Conservation (phyloP, 2,888 invertebrate genomes). For the Calliopum simillimum region DNA sequence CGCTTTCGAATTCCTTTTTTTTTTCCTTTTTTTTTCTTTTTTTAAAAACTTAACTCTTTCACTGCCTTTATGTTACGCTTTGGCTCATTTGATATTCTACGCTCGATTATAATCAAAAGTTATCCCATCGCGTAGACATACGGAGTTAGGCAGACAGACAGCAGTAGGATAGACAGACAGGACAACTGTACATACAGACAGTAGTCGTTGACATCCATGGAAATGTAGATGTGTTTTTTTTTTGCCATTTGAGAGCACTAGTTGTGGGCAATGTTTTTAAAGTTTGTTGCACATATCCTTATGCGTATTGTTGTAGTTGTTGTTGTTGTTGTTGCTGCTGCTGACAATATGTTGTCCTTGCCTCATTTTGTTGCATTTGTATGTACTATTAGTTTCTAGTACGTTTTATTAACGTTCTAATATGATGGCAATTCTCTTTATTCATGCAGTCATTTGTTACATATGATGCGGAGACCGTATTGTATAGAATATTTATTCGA, state of each 20-base stretch:
- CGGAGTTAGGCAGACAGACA: not conserved
- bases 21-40: not conserved
- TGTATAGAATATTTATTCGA: not conserved
- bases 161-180: slow-evolving; percentile 15
- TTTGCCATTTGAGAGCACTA: too few relatives aligned
- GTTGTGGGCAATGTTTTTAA: not conserved
- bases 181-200: slow-evolving; percentile 3
- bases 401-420: slow-evolving; percentile 27
- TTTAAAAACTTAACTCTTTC: not conserved
- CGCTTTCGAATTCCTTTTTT: slow-evolving; percentile 2
- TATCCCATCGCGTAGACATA: slow-evolving; percentile 50
- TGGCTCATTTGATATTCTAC: slow-evolving; percentile 63
- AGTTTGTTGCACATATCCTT: slow-evolving; percentile 13
- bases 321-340: not conserved
- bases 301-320: not conserved
- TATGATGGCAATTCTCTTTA: slow-evolving; percentile 22
- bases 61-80: not conserved
- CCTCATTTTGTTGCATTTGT: slow-evolving; percentile 5
- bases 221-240: too few relatives aligned
- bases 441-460: slow-evolving; percentile 6
- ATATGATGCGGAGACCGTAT: not conserved
- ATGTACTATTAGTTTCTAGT: not conserved
- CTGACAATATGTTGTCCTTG: slow-evolving; percentile 27
- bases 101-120: slow-evolving; percentile 65
- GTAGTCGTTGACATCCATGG: not conserved